phyloP scores from a whole-genome alignment of 2,113 vertebrate species.

The Charina bottae region DNA sequence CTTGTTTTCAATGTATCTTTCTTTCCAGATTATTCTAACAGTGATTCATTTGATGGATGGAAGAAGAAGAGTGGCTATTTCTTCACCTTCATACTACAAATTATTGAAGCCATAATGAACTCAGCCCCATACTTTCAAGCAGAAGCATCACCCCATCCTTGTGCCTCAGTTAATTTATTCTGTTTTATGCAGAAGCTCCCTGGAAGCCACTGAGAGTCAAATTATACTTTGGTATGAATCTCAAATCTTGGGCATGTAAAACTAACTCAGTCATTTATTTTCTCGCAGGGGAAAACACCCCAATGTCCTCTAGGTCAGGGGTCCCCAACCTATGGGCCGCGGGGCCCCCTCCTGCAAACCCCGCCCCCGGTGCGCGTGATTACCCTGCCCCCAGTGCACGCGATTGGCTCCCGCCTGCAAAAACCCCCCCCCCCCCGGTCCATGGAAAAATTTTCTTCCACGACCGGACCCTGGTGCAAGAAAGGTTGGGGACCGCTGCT shows the following conservation, averaged over 20 bases:
- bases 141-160: neutral
- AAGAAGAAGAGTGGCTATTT: neutral
- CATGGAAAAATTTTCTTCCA: too few relatives aligned
- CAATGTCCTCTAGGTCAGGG: neutral
- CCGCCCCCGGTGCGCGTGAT: too few relatives aligned
- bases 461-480: too few relatives aligned
- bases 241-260: neutral
- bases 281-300: neutral
- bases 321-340: too few relatives aligned
- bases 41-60: neutral
- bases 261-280: neutral
- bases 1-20: neutral
- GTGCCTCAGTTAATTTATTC: neutral
- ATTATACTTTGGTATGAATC: neutral
- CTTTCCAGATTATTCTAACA: neutral
- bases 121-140: neutral
- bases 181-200: neutral
- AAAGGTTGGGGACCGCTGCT: too few relatives aligned
- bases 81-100: neutral
- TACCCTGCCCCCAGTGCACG: too few relatives aligned
- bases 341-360: too few relatives aligned
- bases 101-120: neutral
- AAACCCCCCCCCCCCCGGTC: too few relatives aligned
- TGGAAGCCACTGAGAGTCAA: neutral
- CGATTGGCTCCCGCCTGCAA: too few relatives aligned